A percentile compares a stretch with the other conserved stretches of the same genome.
phyloP scores from a whole-genome alignment of 2,113 vertebrate species.

The Bucco capensis region DNA sequence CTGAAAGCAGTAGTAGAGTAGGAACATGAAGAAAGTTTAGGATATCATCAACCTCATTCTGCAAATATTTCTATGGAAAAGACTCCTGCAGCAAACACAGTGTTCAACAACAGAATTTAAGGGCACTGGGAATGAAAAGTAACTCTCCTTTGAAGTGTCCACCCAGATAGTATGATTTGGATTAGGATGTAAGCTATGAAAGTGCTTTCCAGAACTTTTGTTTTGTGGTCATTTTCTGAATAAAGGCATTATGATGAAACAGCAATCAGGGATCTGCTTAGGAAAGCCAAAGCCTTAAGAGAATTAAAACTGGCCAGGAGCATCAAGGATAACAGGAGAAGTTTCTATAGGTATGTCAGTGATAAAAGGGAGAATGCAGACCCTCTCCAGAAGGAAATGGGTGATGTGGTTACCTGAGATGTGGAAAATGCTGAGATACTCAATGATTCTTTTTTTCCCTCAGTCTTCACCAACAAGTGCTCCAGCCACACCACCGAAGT shows the following conservation, averaged over 20 bases:
- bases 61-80: background rate
- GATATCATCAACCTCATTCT: background rate
- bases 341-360: no score
- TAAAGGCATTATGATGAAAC: background rate
- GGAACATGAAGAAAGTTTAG: background rate
- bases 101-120: background rate
- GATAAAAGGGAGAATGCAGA: no score
- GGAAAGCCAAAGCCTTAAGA: no score
- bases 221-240: background rate
- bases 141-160: background rate
- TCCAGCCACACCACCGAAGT: no score
- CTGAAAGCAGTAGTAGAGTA: background rate
- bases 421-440: no score
- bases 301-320: no score
- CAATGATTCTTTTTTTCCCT: no score
- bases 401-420: no score
- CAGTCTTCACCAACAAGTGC: no score
- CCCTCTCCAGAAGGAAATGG: no score
- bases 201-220: background rate
- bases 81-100: background rate
- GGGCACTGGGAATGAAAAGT: background rate
- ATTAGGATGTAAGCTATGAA: background rate
- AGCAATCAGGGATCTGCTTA: no score
- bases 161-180: background rate
- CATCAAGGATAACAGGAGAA: no score